These are phyloP conservation scores for Siniperca knerii DNA, from an alignment of 2,113 vertebrate genomes.

Conservation along the genomic window DNA sequence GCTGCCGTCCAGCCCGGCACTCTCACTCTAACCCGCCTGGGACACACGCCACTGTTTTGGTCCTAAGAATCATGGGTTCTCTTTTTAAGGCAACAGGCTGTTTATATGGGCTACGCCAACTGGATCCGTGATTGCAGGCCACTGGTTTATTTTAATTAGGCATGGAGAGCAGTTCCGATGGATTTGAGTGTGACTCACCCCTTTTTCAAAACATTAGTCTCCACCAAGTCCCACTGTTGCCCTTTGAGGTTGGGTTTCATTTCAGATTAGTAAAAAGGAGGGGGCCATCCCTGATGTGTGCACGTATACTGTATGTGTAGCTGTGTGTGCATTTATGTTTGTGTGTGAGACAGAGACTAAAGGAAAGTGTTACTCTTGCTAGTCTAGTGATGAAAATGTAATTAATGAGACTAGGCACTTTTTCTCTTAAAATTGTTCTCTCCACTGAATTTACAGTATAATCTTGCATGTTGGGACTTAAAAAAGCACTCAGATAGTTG, in stretches of 20 bases:
- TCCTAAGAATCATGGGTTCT: conserved; percentile 35
- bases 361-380: background rate
- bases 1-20: conserved; percentile 59
- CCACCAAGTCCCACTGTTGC: conserved; percentile 55
- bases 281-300: conserved; percentile 26
- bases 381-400: conserved; percentile 3
- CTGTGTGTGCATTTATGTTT: background rate
- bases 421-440: background rate
- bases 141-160: conserved; percentile 76
- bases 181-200: conserved; percentile 65
- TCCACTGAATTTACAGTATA: background rate
- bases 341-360: background rate
- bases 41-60: conserved; percentile 61
- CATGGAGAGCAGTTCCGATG: conserved; percentile 70
- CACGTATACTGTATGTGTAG: background rate
- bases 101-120: conserved; percentile 71
- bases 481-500: background rate
- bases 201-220: conserved; percentile 71
- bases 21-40: conserved; percentile 54
- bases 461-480: background rate
- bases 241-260: conserved; percentile 69
- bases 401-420: background rate
- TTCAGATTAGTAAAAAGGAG: conserved; percentile 47
- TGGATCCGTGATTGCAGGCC: conserved; percentile 68
- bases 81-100: conserved; percentile 55